These are phyloP conservation scores for Carlito syrichta DNA, from an alignment of 2,113 vertebrate genomes.

Conservation along the genomic window DNA sequence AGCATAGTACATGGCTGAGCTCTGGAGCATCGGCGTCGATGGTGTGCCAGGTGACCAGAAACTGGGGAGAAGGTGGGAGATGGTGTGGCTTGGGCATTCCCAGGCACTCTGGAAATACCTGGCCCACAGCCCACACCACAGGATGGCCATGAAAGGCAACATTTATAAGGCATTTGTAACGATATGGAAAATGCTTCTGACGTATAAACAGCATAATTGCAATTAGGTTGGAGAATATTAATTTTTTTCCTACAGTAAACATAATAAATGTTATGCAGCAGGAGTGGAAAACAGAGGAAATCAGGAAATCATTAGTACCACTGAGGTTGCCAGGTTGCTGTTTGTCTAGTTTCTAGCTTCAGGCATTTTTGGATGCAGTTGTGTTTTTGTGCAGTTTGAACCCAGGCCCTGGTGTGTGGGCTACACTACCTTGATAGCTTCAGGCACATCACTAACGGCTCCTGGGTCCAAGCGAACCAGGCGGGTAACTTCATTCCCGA, in stretches of 20 bases:
- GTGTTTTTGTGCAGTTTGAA: not conserved
- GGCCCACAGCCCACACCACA: not conserved
- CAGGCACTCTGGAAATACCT: not conserved
- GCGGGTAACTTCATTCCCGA: conserved; percentile 94
- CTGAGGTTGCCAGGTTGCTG: not conserved
- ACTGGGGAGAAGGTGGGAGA: conserved; percentile 79
- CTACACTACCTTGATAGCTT: conserved; percentile 92
- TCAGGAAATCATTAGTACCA: not conserved
- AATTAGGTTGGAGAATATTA: not conserved
- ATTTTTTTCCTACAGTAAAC: not conserved
- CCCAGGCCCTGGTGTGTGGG: fast-evolving
- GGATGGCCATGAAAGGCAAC: not conserved
- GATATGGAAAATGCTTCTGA: not conserved
- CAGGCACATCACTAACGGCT: conserved; percentile 94
- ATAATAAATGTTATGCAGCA: not conserved
- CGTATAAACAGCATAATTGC: not conserved
- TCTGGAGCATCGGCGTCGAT: conserved; percentile 97
- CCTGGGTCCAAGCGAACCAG: conserved; percentile 95
- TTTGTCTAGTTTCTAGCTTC: not conserved
- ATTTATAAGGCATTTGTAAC: not conserved
- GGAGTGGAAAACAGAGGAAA: not conserved
- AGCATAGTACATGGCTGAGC: conserved; percentile 95
- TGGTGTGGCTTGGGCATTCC: not conserved
- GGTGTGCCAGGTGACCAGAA: conserved; percentile 97
- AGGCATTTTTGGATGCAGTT: not conserved